Percentiles rank a stretch among this genome's conserved stretches.
Conservation (phyloP, 2,113 vertebrate genomes). For the Forbesichthys papilliferus region DNA sequence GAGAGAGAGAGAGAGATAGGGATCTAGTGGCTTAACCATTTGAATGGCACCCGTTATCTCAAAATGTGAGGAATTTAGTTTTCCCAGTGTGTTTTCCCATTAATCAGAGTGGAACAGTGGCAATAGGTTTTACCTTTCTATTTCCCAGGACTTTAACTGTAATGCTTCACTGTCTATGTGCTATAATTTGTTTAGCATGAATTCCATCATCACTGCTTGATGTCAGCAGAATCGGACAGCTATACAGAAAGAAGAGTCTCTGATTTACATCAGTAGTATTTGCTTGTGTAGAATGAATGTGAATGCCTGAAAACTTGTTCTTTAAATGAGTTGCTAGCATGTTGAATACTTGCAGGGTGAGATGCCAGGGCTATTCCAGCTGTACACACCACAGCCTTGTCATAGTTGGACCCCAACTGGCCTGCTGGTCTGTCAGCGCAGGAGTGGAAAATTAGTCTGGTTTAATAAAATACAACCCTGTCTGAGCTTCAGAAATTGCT, state of each 20-base stretch:
- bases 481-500: constrained; percentile 68
- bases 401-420: constrained; percentile 49
- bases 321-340: constrained; percentile 24
- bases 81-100: background rate
- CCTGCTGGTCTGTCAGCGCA: constrained; percentile 47
- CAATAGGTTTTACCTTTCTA: background rate
- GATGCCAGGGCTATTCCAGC: constrained; percentile 56
- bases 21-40: constrained; percentile 36
- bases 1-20: constrained; percentile 9
- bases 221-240: no score
- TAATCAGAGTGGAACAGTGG: background rate
- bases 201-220: no score
- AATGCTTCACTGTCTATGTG: no score
- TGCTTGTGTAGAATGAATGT: background rate
- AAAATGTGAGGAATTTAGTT: constrained; percentile 25
- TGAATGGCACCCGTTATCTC: constrained; percentile 43
- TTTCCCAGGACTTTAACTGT: no score
- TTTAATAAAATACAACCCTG: constrained; percentile 64
- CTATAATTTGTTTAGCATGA: no score
- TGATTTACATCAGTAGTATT: no score
- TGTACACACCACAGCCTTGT: constrained; percentile 65
- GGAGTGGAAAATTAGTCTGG: constrained; percentile 68
- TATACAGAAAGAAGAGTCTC: no score
- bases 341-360: constrained; percentile 52
- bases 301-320: constrained; percentile 35